Conservation (phyloP, 2,797 vertebrate genomes). For the Podarcis lilfordi region DNA sequence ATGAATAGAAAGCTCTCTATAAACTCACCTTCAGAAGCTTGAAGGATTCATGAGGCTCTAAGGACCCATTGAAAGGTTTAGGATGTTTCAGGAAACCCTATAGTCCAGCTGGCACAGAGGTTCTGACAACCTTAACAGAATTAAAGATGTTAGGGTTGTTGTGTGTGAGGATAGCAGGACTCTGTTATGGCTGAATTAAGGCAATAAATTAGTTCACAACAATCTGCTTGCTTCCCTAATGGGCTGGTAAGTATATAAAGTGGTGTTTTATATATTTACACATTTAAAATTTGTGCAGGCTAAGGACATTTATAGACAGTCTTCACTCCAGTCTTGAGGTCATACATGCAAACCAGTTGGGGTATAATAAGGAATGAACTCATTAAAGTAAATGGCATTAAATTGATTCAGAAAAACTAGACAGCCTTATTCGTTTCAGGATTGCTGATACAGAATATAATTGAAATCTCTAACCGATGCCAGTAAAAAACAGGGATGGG, state of each 20-base stretch:
- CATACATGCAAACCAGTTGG: background rate
- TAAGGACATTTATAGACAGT: background rate
- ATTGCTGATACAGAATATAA: background rate
- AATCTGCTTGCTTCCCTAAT: constrained; percentile 1
- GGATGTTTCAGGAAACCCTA: background rate
- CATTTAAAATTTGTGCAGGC: background rate
- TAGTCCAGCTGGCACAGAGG: background rate
- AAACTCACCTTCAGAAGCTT: background rate
- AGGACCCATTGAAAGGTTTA: constrained; percentile 15
- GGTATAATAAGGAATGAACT: background rate
- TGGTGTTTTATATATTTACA: background rate
- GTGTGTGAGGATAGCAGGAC: background rate
- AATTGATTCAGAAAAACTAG: background rate
- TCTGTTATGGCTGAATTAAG: background rate
- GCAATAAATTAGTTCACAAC: background rate
- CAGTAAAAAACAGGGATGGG: background rate
- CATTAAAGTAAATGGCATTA: background rate
- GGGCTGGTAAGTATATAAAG: background rate
- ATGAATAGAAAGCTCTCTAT: constrained; percentile 2
- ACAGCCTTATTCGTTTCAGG: background rate
- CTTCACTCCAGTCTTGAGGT: background rate
- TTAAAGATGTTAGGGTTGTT: background rate
- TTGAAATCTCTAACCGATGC: background rate
- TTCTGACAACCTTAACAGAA: background rate
- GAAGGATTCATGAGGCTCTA: constrained; percentile 11